These are phyloP conservation scores for Addax nasomaculatus DNA, from an alignment of 2,113 vertebrate genomes.

Conservation along the genomic window DNA sequence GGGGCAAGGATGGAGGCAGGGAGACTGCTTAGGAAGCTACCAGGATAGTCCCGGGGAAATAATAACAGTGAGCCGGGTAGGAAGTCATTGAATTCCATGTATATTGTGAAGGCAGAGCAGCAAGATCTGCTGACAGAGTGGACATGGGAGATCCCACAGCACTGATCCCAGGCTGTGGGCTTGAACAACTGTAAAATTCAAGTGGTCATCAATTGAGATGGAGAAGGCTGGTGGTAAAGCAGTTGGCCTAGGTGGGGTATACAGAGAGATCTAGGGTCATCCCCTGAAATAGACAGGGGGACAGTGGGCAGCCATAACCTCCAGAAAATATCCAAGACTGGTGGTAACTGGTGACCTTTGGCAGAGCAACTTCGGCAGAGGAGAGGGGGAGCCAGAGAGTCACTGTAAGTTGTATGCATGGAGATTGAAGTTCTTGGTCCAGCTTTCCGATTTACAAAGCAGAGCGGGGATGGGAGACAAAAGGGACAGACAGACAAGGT, in stretches of 20 bases:
- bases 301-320: background rate
- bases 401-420: background rate
- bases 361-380: background rate
- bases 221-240: background rate
- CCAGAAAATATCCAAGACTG: background rate
- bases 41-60: background rate
- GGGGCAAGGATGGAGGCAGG: background rate
- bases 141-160: background rate
- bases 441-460: background rate
- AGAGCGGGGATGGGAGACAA: background rate
- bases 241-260: background rate
- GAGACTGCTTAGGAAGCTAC: background rate
- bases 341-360: background rate
- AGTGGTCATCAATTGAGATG: background rate
- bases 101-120: background rate
- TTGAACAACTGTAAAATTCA: background rate
- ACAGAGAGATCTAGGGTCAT: background rate
- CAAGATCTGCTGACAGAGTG: background rate
- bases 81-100: background rate
- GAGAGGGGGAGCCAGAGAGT: background rate
- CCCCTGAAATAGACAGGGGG: background rate
- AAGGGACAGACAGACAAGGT: background rate
- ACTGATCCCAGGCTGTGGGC: background rate
- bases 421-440: background rate
- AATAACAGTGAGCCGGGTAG: background rate